A percentile compares a stretch with the other conserved stretches of the same genome.
These are phyloP conservation scores for Lochmaea crataegi DNA, from an alignment of 2,888 invertebrate species.

Conservation along the genomic window DNA sequence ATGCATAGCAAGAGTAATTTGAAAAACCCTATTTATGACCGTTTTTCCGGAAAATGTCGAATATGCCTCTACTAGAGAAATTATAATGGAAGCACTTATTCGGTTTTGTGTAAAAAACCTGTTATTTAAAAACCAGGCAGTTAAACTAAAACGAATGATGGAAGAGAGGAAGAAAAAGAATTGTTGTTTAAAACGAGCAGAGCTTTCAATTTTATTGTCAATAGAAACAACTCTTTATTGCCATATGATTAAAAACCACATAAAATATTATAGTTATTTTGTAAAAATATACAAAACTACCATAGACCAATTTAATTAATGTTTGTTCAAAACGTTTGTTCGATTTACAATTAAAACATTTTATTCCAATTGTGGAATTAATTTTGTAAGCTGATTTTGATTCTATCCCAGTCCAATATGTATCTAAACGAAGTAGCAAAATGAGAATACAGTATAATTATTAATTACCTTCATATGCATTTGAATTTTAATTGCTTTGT, in stretches of 20 bases:
- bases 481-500: no score
- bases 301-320: no score
- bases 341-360: no score
- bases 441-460: no score
- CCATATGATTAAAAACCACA: not conserved
- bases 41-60: slow-evolving; percentile 25
- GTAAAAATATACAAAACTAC: no score
- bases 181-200: not conserved
- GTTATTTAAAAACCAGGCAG: slow-evolving; percentile 16
- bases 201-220: not conserved
- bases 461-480: no score
- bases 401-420: no score
- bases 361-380: no score
- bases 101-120: slow-evolving; percentile 11
- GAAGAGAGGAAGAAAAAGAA: not conserved
- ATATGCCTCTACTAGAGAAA: slow-evolving; percentile 13
- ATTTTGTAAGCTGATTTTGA: no score
- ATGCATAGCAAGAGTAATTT: slow-evolving; percentile 29
- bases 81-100: slow-evolving; percentile 22
- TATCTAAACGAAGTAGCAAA: no score
- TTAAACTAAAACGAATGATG: slow-evolving; percentile 4
- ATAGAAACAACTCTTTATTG: not conserved
- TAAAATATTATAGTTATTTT: not conserved
- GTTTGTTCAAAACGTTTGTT: no score
- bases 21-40: slow-evolving; percentile 30